Evolutionary conservation across 2,113 vertebrate species (phyloP), one percentile per base, ranked within the genome.

Genomic region (Lucifuga dentata): DNA sequence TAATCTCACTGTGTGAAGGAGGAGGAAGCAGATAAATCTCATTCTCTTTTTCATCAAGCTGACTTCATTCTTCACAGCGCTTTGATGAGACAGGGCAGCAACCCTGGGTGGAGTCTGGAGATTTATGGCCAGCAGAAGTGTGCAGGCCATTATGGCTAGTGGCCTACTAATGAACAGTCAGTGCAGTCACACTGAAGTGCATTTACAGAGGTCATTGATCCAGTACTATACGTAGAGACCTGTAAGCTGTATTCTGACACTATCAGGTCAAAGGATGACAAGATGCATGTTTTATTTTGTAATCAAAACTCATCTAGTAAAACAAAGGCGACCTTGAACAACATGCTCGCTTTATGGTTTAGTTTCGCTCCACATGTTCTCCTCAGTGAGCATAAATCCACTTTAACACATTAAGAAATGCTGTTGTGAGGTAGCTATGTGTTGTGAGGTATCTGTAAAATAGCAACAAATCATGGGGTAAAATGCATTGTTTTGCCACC

Each of bases 41-140:
- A 51, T 65, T 70, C 63, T 69, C 39, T 79, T 87, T 89, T 89
- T 89, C 84, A 89, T 90, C 84, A 85, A 53, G 39, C 73, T 62
- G 64, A 73, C 83, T 78, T 76, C 81, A 86, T 87, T 87, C 81
- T 84, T 86, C 81, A 84, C 49, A 16, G 58, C 23, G 20, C 70
- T 86, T 82, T 83, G 74, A 88, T 84, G 85, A 85, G 88, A 88
- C 82, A 71, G 76, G 60, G 69, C 53, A 81, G 78, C 81, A 83
- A 87, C 86, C 62, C 73, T 65, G 75, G 73, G 82, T 66, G 72
- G 73, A 83, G 86, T 46, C 35, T 50, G 59, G 68, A 79, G 85
- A 90, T 90, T 89, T 78, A 89, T 68, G 49, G 72, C 55, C 21
- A 48, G 56, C 65, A 68, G 55, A 66, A 74, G 68, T 2, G 71